Percentiles rank a stretch among this genome's conserved stretches.
These are phyloP conservation scores for Silurus aristotelis DNA, from an alignment of 2,797 vertebrate genomes.

Conservation along the genomic window DNA sequence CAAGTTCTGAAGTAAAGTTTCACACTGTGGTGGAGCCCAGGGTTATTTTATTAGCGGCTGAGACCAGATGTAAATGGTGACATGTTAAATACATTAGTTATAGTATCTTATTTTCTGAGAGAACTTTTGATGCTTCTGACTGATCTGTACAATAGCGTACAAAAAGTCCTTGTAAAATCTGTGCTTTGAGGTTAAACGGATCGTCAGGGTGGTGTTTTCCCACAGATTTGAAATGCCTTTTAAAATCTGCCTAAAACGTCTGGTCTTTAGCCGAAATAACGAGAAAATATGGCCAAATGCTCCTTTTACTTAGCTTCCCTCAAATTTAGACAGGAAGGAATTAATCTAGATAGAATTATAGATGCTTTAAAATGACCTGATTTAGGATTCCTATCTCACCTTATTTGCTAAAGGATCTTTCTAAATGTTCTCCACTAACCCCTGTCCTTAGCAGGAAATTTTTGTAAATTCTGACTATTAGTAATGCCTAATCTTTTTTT, in stretches of 20 bases:
- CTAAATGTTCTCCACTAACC: background rate
- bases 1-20: background rate
- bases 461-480: background rate
- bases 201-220: background rate
- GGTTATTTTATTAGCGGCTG: background rate
- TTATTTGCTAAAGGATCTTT: background rate
- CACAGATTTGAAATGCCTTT: background rate
- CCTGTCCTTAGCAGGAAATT: background rate
- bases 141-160: background rate
- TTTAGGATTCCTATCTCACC: background rate
- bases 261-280: background rate
- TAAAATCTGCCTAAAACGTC: background rate
- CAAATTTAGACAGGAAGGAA: too few species aligned
- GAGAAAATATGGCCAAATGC: background rate
- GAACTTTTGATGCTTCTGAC: background rate
- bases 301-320: background rate
- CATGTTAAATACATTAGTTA: background rate
- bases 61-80: background rate
- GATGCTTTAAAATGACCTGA: background rate
- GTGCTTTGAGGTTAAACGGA: background rate
- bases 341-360: background rate
- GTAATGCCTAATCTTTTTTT: conserved; percentile 1
- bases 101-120: background rate
- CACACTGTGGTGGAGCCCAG: background rate
- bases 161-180: background rate